Base-by-base conservation (phyloP, 2,113 vertebrate genomes). In the Jaculus jaculus region DNA sequence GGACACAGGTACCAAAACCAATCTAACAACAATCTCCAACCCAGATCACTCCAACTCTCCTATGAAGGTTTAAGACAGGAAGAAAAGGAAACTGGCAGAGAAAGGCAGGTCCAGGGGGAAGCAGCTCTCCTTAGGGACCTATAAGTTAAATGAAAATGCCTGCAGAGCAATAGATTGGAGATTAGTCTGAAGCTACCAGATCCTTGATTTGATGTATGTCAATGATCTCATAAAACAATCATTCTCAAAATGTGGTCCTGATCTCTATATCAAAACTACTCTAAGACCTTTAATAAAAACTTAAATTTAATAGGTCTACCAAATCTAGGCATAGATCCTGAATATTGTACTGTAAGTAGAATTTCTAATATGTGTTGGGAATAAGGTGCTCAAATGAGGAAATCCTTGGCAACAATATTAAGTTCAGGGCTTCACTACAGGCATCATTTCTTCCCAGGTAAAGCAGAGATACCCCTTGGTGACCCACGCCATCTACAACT, bases 61-160 rank as follows among this genome's bases (percentile, higher is more conserved):
- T 26, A 16, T 69, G 32, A 92, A 93, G 42, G 66, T 77, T 81
- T 83, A 93, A 81, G 68, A 80, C 30, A 54, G 77, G 63, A 66
- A 34, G 71, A 47, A 87, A 80, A 28, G 37, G 9, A 83, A 91
- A 77, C 51, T 84, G 66, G 20, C 21, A 71, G 24, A 71, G 24
- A 73, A 15, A 75, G 0, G 13, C 71, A 54, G 47, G n/a, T 58
- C 86, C 34, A 87, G 51, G 80, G 80, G 83, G 78, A 73, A 65
- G 63, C 3, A 84, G 26, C 84, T 90, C 58, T 87, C 80, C 28
- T 87, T 37, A 37, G 58, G 94, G 86, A 47, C 10, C 42, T 1
- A 3, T 71, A 73, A 80, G 24, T 84, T 91, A 58, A 88, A 84
- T n/a, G 17, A 91, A 81, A 78, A 39, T 74, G 13, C 65, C 80